A percentile compares a stretch with the other conserved stretches of the same genome.
phyloP scores from a whole-genome alignment of 1,140 invertebrate genomes.

The Goniozus legneri region DNA sequence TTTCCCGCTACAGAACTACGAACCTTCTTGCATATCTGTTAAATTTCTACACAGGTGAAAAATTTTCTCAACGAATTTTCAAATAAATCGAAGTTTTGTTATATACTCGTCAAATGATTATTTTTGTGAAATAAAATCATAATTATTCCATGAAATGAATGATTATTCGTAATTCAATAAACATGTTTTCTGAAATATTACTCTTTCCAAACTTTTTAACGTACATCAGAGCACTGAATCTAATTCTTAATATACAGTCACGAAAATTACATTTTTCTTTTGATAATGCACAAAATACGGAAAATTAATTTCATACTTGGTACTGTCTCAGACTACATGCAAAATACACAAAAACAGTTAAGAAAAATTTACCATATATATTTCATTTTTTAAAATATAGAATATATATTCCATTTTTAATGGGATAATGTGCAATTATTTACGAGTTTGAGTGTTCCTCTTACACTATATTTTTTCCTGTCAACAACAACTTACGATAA shows the following conservation, averaged over 20 bases:
- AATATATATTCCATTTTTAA: slow-evolving; percentile 9
- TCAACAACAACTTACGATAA: slow-evolving; percentile 16
- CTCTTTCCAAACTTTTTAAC: neutral
- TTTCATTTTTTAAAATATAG: slow-evolving; percentile 5
- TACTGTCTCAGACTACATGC: slow-evolving; percentile 1
- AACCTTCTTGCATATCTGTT: no score
- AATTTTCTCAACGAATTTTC: no score
- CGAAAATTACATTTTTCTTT: neutral
- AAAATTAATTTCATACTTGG: slow-evolving; percentile 7
- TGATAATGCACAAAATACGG: slow-evolving; percentile 5
- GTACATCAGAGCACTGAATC: neutral
- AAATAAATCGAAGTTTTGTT: no score
- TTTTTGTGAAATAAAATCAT: no score
- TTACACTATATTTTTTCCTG: slow-evolving; percentile 24
- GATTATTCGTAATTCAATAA: no score
- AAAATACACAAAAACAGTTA: slow-evolving; percentile 4
- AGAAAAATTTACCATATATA: neutral
- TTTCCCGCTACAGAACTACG: neutral
- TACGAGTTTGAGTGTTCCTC: slow-evolving; percentile 10
- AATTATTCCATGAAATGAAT: no score
- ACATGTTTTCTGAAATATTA: no score
- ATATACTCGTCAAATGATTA: no score
- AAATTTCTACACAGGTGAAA: no score
- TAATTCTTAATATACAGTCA: slow-evolving; percentile 12
- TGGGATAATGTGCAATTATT: slow-evolving; percentile 12